Conservation (phyloP, 2,797 vertebrate genomes). For the Alcedo atthis region DNA sequence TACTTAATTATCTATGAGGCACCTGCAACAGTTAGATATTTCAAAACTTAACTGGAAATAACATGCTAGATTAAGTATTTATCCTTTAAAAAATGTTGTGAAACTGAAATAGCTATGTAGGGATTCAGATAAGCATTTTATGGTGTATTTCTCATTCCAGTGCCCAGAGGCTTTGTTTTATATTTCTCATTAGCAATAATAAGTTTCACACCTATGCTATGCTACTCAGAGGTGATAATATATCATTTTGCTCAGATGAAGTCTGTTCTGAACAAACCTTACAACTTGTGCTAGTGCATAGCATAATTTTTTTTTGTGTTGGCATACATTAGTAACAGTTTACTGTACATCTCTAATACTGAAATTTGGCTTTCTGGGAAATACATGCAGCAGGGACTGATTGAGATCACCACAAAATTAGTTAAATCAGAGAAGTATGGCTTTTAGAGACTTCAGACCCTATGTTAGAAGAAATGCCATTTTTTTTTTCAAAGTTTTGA, state of each 20-base stretch:
- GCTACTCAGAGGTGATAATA: neutral
- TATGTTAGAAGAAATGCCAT: neutral
- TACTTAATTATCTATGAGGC: slow-evolving; percentile 62
- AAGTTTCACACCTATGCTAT: slow-evolving; percentile 15
- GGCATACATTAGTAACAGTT: neutral
- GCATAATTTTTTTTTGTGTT: neutral
- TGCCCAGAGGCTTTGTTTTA: slow-evolving; percentile 32
- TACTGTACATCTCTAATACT: neutral
- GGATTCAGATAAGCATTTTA: slow-evolving; percentile 35
- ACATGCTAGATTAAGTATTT: slow-evolving; percentile 41
- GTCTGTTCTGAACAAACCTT: neutral
- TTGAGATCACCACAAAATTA: neutral
- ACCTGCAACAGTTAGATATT: slow-evolving; percentile 57
- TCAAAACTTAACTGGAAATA: slow-evolving; percentile 34
- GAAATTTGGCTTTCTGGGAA: neutral
- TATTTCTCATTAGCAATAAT: slow-evolving; percentile 33
- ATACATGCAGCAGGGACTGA: neutral
- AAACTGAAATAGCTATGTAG: slow-evolving; percentile 10
- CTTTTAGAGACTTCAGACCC: neutral
- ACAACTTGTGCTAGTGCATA: neutral
- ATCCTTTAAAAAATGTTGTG: slow-evolving; percentile 18
- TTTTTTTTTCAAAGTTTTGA: neutral
- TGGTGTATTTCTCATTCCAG: slow-evolving; percentile 5
- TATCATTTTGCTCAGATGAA: neutral
- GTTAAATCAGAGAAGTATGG: neutral